A percentile compares a stretch with the other conserved stretches of the same genome.
phyloP scores from a whole-genome alignment of 2,797 vertebrate species.

The Bradypodion ventrale region DNA sequence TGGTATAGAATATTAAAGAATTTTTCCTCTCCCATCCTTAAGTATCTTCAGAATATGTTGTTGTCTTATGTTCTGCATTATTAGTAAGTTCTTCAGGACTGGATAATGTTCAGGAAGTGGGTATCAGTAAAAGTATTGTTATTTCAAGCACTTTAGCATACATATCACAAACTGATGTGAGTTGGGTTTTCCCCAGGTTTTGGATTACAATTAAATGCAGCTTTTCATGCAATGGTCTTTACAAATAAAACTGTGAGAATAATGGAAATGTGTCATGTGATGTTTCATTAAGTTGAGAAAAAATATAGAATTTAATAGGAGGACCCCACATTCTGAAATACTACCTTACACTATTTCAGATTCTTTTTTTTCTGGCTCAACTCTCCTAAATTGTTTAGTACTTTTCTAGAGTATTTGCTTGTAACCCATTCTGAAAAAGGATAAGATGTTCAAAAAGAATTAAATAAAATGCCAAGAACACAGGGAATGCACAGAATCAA shows the following conservation, averaged over 20 bases:
- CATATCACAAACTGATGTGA: constrained; percentile 73
- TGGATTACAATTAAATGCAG: constrained; percentile 79
- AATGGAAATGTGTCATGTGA: constrained; percentile 57
- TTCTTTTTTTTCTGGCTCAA: background rate
- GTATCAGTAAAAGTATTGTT: constrained; percentile 74
- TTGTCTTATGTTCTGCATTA: constrained; percentile 68
- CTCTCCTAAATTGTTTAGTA: background rate
- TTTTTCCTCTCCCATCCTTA: constrained; percentile 1
- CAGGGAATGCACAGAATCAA: background rate
- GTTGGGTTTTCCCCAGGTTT: constrained; percentile 75
- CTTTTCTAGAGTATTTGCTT: background rate
- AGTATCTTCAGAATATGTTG: constrained; percentile 68
- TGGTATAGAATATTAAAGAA: constrained; percentile 60
- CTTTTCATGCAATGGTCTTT: constrained; percentile 83
- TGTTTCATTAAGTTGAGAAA: constrained; percentile 49
- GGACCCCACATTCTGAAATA: background rate
- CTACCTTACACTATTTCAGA: background rate
- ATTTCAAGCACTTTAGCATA: constrained; percentile 81
- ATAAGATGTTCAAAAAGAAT: background rate
- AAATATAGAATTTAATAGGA: background rate
- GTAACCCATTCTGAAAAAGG: background rate
- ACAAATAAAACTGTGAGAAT: constrained; percentile 81
- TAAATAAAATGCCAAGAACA: background rate
- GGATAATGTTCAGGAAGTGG: constrained; percentile 68
- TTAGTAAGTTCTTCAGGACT: constrained; percentile 71